phyloP scores from a whole-genome alignment of 2,888 invertebrate species.

The Stenurella melanura region DNA sequence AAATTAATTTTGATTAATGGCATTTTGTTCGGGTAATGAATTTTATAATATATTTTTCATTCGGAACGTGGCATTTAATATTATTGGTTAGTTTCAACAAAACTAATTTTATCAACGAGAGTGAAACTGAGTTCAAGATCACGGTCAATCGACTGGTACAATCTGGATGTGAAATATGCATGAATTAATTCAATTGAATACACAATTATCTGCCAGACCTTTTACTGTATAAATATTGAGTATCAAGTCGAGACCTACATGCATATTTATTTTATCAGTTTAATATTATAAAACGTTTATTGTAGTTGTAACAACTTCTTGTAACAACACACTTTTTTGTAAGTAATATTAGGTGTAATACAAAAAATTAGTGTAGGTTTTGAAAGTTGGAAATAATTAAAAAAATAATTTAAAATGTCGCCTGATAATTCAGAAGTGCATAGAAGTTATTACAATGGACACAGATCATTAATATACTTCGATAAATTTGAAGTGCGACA shows the following conservation, averaged over 20 bases:
- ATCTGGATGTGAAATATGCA: constrained; percentile 16
- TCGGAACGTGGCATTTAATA: neutral
- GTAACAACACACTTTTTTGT: too few species aligned
- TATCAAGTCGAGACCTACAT: neutral
- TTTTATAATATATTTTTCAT: neutral
- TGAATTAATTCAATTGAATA: neutral
- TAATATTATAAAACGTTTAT: neutral
- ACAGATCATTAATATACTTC: too few species aligned
- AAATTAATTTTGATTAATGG: too few species aligned
- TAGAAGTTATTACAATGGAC: too few species aligned
- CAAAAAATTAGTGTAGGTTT: too few species aligned
- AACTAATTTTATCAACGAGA: constrained; percentile 3
- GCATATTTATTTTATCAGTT: constrained; percentile 3
- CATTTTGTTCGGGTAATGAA: neutral
- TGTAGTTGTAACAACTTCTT: neutral
- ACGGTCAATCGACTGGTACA: constrained; percentile 5
- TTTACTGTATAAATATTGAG: constrained; percentile 3
- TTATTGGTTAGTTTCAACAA: neutral
- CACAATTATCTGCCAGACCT: neutral
- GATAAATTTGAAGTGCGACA: too few species aligned
- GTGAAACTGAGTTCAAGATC: constrained; percentile 21
- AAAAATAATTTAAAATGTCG: too few species aligned
- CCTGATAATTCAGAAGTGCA: too few species aligned
- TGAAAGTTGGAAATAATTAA: too few species aligned
- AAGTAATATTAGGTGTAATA: too few species aligned